Evolutionary conservation across 2,113 vertebrate genomes (phyloP).

Genomic region (Meriones unguiculatus): DNA sequence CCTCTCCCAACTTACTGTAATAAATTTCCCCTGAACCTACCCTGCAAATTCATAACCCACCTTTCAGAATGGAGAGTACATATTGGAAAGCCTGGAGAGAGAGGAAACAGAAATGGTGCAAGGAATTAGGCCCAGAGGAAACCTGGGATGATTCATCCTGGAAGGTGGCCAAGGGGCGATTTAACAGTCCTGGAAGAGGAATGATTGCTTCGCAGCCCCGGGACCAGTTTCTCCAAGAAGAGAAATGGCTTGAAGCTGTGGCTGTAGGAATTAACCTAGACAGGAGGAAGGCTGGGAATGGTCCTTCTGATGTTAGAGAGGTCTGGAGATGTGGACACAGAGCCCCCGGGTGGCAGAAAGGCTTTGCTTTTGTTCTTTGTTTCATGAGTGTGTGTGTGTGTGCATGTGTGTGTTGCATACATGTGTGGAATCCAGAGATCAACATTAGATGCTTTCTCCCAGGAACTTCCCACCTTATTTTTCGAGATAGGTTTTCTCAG

Average conservation of each 20-base stretch:
- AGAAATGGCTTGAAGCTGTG: neutral
- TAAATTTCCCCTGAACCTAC: neutral
- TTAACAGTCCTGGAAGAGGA: conserved; percentile 39
- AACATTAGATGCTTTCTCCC: neutral
- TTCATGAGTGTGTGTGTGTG: neutral
- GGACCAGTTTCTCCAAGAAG: neutral
- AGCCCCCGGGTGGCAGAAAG: neutral
- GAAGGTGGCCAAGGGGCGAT: conserved; percentile 3
- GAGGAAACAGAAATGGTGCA: neutral
- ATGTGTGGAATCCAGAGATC: neutral
- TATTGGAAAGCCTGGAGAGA: neutral
- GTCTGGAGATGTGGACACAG: neutral
- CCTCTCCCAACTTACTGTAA: neutral
- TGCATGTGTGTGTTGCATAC: neutral
- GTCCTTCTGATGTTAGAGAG: neutral
- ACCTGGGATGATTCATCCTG: conserved; percentile 23
- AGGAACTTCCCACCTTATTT: neutral
- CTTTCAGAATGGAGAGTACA: conserved; percentile 37
- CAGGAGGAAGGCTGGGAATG: neutral
- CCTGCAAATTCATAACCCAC: conserved; percentile 38
- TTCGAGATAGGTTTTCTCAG: neutral
- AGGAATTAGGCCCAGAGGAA: neutral
- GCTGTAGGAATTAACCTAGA: conserved; percentile 30
- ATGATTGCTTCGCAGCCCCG: conserved; percentile 24
- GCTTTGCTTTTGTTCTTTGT: neutral